These are phyloP conservation scores for Pseudomyrmex cubaensis DNA, from an alignment of 1,140 invertebrate genomes.

Conservation along the genomic window DNA sequence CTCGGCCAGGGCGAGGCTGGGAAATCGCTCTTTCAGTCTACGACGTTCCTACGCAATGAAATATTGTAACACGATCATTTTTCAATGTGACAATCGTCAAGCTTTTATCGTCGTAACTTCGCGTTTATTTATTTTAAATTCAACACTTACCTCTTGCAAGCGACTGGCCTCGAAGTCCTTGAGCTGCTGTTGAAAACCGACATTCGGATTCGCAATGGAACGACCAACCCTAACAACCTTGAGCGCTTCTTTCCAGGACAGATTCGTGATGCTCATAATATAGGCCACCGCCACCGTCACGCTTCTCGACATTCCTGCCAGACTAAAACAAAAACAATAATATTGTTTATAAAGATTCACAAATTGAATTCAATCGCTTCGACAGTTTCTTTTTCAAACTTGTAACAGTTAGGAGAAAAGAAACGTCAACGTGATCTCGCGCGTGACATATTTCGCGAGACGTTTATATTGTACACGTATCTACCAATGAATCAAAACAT, in stretches of 20 bases:
- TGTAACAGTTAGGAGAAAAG: not conserved
- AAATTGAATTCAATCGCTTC: no score
- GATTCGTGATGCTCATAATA: conserved; percentile 96
- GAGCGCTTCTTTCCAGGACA: conserved; percentile 96
- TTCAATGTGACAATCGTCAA: not conserved
- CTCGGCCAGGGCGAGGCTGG: conserved; percentile 90
- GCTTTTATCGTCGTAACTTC: no score
- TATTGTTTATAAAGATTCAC: conserved; percentile 19
- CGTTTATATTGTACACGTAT: conserved; percentile 76
- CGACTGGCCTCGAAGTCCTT: conserved; percentile 95
- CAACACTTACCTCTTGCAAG: conserved; percentile 89
- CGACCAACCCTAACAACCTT: conserved; percentile 96
- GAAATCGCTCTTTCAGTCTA: conserved; percentile 93
- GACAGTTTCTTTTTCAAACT: not conserved
- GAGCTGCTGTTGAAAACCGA: conserved; percentile 97
- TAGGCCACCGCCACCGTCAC: conserved; percentile 97
- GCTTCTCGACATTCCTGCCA: conserved; percentile 98
- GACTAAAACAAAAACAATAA: conserved; percentile 84
- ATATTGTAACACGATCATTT: not conserved
- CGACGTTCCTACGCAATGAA: conserved; percentile 89
- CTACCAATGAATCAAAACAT: conserved; percentile 98
- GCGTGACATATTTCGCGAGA: no score
- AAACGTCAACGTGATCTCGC: not conserved
- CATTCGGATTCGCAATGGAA: conserved; percentile 97
- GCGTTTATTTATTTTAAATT: not conserved